phyloP scores from a whole-genome alignment of 2,113 vertebrate genomes.

The Promerops cafer region DNA sequence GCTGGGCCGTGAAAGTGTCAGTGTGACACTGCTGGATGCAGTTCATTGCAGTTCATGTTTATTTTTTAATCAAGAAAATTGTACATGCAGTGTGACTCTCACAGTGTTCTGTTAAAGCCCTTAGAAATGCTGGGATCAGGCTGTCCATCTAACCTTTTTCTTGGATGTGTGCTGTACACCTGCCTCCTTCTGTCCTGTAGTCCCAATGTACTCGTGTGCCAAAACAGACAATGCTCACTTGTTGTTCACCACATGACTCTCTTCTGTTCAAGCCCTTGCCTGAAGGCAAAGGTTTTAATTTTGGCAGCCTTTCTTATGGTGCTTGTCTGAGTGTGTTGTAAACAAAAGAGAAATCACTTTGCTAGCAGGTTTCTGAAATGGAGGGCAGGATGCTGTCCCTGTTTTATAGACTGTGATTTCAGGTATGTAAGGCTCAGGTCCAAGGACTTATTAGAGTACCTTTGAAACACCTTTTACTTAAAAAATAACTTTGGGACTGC shows the following conservation, averaged over 20 bases:
- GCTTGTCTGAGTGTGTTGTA: background rate
- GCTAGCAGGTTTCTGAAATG: background rate
- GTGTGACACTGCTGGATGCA: background rate
- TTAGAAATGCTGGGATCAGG: background rate
- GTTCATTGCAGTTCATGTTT: background rate
- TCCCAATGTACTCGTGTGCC: background rate
- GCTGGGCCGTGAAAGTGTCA: background rate
- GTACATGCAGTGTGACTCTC: background rate
- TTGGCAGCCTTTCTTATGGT: background rate
- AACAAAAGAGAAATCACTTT: background rate
- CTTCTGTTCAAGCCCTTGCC: background rate
- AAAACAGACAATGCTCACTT: background rate
- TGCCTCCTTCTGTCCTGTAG: background rate
- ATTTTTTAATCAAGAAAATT: constrained; percentile 14
- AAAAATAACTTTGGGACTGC: background rate
- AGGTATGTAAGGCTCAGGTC: background rate
- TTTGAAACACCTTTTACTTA: background rate
- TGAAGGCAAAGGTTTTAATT: background rate
- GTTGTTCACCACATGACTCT: background rate
- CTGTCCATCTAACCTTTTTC: background rate
- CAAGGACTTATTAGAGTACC: background rate
- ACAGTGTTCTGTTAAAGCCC: background rate
- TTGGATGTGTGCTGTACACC: background rate
- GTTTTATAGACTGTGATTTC: background rate
- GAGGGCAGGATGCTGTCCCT: background rate